These are phyloP conservation scores for Apistogramma diplotaenia DNA, from an alignment of 2,113 vertebrate species.

Conservation along the genomic window DNA sequence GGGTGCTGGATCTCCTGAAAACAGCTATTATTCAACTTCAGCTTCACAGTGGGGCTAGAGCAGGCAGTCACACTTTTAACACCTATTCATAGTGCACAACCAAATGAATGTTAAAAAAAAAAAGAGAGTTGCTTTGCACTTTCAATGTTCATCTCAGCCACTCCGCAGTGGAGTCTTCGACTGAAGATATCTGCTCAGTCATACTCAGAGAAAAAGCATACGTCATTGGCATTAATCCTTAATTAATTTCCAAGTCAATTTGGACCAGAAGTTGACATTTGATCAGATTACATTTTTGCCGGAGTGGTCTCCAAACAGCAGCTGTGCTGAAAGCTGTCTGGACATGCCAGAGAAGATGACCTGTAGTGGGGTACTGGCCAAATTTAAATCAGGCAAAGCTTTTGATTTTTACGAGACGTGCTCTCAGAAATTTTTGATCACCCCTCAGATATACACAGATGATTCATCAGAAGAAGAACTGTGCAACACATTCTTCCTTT, in stretches of 20 bases:
- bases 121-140: too few species aligned
- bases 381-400: too few species aligned
- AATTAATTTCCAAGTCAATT: not conserved
- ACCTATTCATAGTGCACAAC: not conserved
- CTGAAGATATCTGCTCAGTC: too few species aligned
- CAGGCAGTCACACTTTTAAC: not conserved
- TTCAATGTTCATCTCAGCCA: too few species aligned
- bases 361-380: not conserved
- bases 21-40: not conserved
- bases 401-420: too few species aligned
- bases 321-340: not conserved
- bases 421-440: not conserved
- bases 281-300: not conserved
- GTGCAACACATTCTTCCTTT: not conserved
- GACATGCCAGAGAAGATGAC: not conserved
- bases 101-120: not conserved
- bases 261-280: not conserved
- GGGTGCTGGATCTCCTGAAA: not conserved
- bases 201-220: too few species aligned
- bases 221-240: not conserved
- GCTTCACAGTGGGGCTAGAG: not conserved
- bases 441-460: not conserved
- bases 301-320: not conserved
- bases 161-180: too few species aligned
- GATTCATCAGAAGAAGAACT: not conserved